Conservation (phyloP, 2,888 invertebrate genomes). For the Elmis aenea region DNA sequence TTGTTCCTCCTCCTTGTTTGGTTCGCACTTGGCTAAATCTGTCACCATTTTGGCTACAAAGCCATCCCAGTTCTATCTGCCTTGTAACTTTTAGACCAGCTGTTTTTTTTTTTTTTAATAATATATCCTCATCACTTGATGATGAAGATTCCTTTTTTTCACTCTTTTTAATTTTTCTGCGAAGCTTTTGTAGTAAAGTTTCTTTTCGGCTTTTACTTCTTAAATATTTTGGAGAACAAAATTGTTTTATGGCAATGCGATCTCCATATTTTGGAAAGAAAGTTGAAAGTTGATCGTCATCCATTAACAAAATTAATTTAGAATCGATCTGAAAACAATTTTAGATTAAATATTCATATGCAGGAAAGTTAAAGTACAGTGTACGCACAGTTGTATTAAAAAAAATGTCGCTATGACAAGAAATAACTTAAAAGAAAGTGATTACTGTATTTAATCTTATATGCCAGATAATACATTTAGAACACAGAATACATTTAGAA, state of each 20-base stretch:
- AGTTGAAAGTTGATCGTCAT: background rate
- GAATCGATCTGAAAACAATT: background rate
- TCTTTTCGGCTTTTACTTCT: no score
- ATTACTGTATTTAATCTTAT: no score
- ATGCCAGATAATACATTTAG: no score
- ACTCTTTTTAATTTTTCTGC: background rate
- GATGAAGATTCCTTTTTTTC: background rate
- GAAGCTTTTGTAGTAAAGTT: background rate
- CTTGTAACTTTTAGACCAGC: background rate
- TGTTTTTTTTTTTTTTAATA: background rate
- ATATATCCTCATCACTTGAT: background rate
- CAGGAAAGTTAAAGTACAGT: no score
- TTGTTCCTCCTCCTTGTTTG: slow-evolving; percentile 2
- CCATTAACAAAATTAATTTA: background rate
- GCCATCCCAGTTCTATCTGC: slow-evolving; percentile 3
- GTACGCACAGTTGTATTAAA: no score
- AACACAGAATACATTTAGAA: no score
- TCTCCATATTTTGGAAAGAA: background rate
- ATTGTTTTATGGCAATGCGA: background rate
- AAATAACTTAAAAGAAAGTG: no score
- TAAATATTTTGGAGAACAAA: background rate
- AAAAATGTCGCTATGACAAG: no score
- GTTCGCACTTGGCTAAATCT: slow-evolving; percentile 4
- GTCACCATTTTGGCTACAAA: background rate
- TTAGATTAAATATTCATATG: no score